Evolutionary conservation across 2,888 invertebrate genomes (phyloP).

Genomic region (Dilophus febrilis): DNA sequence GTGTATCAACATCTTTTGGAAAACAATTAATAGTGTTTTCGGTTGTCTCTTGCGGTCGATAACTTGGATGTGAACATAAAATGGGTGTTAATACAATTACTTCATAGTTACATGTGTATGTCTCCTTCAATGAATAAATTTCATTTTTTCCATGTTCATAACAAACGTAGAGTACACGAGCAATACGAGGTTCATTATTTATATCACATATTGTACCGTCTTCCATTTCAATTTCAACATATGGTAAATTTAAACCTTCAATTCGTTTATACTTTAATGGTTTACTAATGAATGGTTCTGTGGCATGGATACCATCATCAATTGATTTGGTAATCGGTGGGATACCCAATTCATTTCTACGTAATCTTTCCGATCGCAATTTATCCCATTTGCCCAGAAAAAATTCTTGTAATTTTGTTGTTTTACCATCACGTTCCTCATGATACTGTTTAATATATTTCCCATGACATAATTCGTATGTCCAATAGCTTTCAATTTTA

Average conservation of each 20-base stretch:
- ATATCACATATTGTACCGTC: slow-evolving; percentile 81
- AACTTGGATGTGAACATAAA: slow-evolving; percentile 79
- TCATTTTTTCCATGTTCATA: slow-evolving; percentile 78
- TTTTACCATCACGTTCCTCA: slow-evolving; percentile 79
- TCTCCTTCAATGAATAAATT: slow-evolving; percentile 83
- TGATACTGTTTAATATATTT: slow-evolving; percentile 84
- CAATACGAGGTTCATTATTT: slow-evolving; percentile 64
- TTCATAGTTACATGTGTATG: slow-evolving; percentile 88
- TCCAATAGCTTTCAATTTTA: slow-evolving; percentile 83
- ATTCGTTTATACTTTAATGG: slow-evolving; percentile 43
- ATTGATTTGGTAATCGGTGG: too few relatives aligned
- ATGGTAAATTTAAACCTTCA: slow-evolving; percentile 77
- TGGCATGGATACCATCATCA: too few relatives aligned
- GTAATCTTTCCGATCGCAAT: slow-evolving; percentile 40
- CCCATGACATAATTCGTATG: slow-evolving; percentile 92
- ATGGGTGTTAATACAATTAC: slow-evolving; percentile 71
- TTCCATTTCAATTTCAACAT: slow-evolving; percentile 68
- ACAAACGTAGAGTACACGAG: slow-evolving; percentile 76
- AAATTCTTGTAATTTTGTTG: slow-evolving; percentile 69
- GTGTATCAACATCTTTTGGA: slow-evolving; percentile 44
- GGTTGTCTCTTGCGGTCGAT: slow-evolving; percentile 58
- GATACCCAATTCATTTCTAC: slow-evolving; percentile 18
- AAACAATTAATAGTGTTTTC: slow-evolving; percentile 62
- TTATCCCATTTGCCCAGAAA: slow-evolving; percentile 63
- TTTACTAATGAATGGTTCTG: slow-evolving; percentile 32